phyloP scores from a whole-genome alignment of 2,888 invertebrate genomes.

The Liopterus haemorrhoidalis region DNA sequence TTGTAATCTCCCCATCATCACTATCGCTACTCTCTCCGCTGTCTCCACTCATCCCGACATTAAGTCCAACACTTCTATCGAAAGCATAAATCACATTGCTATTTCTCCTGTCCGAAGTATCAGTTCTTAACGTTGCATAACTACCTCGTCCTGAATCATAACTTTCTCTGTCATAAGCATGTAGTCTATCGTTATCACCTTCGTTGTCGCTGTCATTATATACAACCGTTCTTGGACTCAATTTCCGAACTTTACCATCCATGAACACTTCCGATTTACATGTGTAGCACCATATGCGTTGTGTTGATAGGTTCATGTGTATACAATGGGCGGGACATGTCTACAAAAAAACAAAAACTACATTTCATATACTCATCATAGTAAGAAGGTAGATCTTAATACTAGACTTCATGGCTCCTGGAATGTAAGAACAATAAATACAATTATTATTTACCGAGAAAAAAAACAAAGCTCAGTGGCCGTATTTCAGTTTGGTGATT shows the following conservation, averaged over 20 bases:
- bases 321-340: conserved; percentile 64
- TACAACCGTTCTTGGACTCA: conserved; percentile 38
- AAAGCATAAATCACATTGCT: conserved; percentile 16
- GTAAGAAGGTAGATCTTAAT: no score
- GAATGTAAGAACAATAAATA: no score
- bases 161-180: conserved; percentile 24
- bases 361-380: no score
- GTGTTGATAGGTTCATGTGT: conserved; percentile 78
- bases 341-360: conserved; percentile 45
- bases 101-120: conserved; percentile 22
- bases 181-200: conserved; percentile 25
- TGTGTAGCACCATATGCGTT: conserved; percentile 82
- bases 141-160: conserved; percentile 41
- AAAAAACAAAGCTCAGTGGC: no score
- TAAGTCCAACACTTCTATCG: conserved; percentile 36
- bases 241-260: conserved; percentile 45
- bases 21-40: conserved; percentile 42
- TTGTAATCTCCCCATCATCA: conserved; percentile 41
- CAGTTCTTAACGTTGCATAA: conserved; percentile 38
- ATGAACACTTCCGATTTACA: conserved; percentile 78
- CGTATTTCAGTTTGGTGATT: no score
- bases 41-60: conserved; percentile 44
- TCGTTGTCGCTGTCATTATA: conserved; percentile 39
- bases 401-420: no score
- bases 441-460: no score